Evolutionary conservation across 2,113 vertebrate species (phyloP), one percentile per base, ranked within the genome.

Genomic region (Istiophorus platypterus): DNA sequence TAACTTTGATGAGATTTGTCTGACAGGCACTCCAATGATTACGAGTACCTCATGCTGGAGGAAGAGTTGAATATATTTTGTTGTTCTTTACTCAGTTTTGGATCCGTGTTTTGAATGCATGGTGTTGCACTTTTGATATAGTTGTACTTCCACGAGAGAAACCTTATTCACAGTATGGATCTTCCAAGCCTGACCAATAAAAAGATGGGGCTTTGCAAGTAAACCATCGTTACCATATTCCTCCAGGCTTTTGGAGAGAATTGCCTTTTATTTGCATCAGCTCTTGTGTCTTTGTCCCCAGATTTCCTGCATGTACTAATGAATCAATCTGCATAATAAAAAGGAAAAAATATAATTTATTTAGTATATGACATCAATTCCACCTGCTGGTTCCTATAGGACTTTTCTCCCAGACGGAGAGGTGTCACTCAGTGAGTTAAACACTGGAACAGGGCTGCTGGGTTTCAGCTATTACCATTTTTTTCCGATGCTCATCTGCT

Each of bases 231-330:
- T 57, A 8, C 34, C 26, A 57, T 47, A 47, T 22, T 77, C 29
- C n/a, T 57, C 41, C 64, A 75, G 51, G 54, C 59, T 51, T 81
- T 58, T 54, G 17, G 49, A 62, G 52, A 31, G n/a, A 41, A 54
- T 79, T 81, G 70, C 80, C 63, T 77, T 70, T 64, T 22, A 85
- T 85, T 90, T 79, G 84, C 80, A 82, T 85, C 71, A 85, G 65
- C 78, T 72, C 27, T 13, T 52, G 3, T 70, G 58, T 75, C 37
- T 29, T 69, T 58, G 51, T 49, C 17, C 34, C 27, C 22, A 12
- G 9, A 59, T 59, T 63, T 73, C 81, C 80, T 85, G 76, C 82
- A 83, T 86, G 31, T 31, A 78, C 67, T 85, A 84, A 89, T 67
- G 29, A 86, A 73, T 70, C 70, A 73, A 63, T 85, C 59, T 90